Conservation (phyloP, 2,113 vertebrate genomes). For the Ceratotherium simum region DNA sequence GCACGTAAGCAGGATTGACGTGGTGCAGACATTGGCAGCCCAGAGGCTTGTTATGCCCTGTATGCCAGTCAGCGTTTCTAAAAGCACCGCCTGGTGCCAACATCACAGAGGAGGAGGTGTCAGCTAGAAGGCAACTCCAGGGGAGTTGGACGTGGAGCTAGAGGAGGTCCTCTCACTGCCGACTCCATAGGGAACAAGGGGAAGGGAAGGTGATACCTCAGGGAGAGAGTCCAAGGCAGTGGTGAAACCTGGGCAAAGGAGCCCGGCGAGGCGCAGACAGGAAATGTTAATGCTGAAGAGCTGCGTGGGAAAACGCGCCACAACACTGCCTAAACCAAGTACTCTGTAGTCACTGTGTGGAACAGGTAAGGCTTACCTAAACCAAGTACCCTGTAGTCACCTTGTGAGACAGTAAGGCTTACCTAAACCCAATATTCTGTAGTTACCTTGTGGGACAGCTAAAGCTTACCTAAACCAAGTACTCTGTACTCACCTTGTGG, state of each 20-base stretch:
- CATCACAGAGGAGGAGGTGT: neutral
- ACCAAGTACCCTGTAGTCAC: no score
- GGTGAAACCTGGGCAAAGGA: neutral
- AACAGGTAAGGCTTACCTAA: no score
- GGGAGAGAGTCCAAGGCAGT: neutral
- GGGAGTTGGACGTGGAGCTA: neutral
- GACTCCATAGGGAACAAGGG: neutral
- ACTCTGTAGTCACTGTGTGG: no score
- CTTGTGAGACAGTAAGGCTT: no score
- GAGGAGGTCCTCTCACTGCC: conserved; percentile 5
- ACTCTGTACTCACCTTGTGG: no score
- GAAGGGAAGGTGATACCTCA: neutral
- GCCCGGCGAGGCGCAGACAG: neutral
- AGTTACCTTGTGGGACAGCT: no score
- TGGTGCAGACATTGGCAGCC: neutral
- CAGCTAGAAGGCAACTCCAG: neutral
- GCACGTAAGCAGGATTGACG: neutral
- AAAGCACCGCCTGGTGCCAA: neutral
- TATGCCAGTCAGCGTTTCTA: neutral
- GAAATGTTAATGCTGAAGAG: neutral
- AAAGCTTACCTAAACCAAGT: no score
- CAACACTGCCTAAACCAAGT: no score
- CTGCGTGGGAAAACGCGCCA: neutral
- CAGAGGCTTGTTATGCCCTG: neutral
- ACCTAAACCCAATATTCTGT: no score